These are phyloP conservation scores for Pinna nobilis DNA, from an alignment of 1,140 invertebrate genomes.

Conservation along the genomic window DNA sequence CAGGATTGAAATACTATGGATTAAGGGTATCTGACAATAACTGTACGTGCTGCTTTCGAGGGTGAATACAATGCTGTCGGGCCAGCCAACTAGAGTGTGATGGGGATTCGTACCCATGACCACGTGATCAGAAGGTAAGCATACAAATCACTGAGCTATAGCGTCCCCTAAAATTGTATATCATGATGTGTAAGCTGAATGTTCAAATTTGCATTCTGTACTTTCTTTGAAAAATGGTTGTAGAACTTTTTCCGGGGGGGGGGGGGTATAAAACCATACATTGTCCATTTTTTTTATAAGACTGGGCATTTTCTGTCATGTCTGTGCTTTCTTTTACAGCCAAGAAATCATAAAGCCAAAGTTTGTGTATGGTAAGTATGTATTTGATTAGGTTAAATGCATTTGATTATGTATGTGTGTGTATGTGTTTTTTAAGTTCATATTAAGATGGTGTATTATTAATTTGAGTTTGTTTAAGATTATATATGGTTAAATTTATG, in stretches of 20 bases:
- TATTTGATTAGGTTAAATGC: too few species aligned
- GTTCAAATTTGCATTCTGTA: background rate
- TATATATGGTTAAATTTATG: background rate
- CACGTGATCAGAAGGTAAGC: too few species aligned
- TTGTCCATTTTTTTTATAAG: background rate
- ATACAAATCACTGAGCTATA: too few species aligned
- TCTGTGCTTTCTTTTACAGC: slow-evolving; percentile 57
- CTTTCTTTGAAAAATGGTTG: background rate
- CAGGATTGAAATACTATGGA: too few species aligned
- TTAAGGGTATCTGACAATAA: too few species aligned
- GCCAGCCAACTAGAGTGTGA: too few species aligned
- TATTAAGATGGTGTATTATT: slow-evolving; percentile 5
- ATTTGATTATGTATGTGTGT: background rate
- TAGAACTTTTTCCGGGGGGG: background rate
- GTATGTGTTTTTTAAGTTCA: background rate
- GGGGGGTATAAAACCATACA: background rate
- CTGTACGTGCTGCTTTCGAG: too few species aligned
- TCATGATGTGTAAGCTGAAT: background rate
- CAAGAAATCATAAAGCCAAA: slow-evolving; percentile 68
- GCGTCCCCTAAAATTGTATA: background rate
- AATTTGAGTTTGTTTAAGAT: background rate
- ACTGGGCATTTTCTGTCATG: background rate
- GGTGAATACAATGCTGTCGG: too few species aligned
- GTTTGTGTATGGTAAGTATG: slow-evolving; percentile 68
- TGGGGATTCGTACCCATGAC: too few species aligned